Evolutionary conservation across 2,113 vertebrate species (phyloP), one percentile per base, ranked within the genome.

Genomic region (Drymodes brunneopygia): DNA sequence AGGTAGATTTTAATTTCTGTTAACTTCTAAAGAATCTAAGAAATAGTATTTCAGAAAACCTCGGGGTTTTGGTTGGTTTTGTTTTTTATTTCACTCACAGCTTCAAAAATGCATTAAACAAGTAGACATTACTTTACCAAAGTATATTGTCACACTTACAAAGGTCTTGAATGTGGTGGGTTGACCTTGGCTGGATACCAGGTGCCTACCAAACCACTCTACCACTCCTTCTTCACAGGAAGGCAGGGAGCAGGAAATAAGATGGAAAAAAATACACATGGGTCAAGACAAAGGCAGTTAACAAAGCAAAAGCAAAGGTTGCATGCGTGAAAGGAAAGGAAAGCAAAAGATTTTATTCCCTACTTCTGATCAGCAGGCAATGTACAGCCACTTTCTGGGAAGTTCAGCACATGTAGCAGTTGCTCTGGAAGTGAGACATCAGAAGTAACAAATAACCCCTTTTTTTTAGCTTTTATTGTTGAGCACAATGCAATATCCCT

Each of bases 401-500:
- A 71, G 24, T 62, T 71, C 29, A 48, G 24, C 21, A 25, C 13
- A 7, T 0, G 0, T 8, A 40, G 20, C 7, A 9, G 13, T 35
- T 40, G 15, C 13, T 62, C 24, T 48, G 48, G 29, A 62, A 47
- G 19, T n/a, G 7, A 70, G n/a, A 15, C 3, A 12, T 35, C 4
- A 9, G 17, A 40, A 48, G 56, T 25, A 47, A 22, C 0, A 0
- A 27, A 56, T 15, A 62, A 22, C 3, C 13, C 35, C 33, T 31
- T 48, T 22, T 6, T 54, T 24, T 40, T 40, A 25, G 10, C 16
- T 62, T 64, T 40, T 45, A 9, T 16, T 53, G 28, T 6, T 53
- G 38, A 60, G 33, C 33, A 51, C 6, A 11, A 11, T 29, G n/a
- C 47, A n/a, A 44, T 20, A 45, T 16, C 15, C 33, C 19, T n/a